A percentile compares a stretch with the other conserved stretches of the same genome.
Evolutionary conservation across 1,140 invertebrate genomes (phyloP).

Genomic region (Philotrypesis tridentata): DNA sequence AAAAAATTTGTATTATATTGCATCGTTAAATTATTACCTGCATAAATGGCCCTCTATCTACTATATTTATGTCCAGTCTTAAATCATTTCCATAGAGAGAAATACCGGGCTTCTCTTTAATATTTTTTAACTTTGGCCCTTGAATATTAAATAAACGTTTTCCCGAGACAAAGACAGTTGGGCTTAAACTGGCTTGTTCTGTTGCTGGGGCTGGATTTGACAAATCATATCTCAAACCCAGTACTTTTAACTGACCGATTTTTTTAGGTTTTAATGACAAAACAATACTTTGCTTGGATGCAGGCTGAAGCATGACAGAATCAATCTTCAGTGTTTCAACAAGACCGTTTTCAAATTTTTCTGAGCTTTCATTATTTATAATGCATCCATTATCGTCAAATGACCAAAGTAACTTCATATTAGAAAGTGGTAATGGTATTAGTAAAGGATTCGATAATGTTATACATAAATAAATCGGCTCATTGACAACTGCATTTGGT

Average conservation of each 20-base stretch:
- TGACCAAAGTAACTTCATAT: constrained; percentile 87
- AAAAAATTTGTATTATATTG: not conserved
- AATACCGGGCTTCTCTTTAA: constrained; percentile 70
- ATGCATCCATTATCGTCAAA: constrained; percentile 73
- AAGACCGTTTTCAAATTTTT: constrained; percentile 56
- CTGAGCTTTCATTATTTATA: constrained; percentile 67
- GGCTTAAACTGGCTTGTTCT: constrained; percentile 60
- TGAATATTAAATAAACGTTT: constrained; percentile 78
- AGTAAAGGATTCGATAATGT: constrained; percentile 87
- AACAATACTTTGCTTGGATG: constrained; percentile 67
- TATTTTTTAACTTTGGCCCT: constrained; percentile 70
- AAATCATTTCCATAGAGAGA: constrained; percentile 74
- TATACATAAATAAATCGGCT: constrained; percentile 87
- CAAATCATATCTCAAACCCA: constrained; percentile 65
- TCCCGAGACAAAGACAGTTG: constrained; percentile 74
- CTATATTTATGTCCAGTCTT: constrained; percentile 79
- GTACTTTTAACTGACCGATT: constrained; percentile 64
- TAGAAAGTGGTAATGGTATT: constrained; percentile 81
- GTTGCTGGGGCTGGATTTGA: constrained; percentile 62
- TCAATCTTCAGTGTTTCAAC: constrained; percentile 71
- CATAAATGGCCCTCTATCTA: constrained; percentile 82
- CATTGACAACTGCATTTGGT: constrained; percentile 84
- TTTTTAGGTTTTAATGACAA: constrained; percentile 62
- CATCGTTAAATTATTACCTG: constrained; percentile 75
- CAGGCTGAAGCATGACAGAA: constrained; percentile 65